Conservation (phyloP, 2,888 invertebrate genomes). For the Stramonita haemastoma region DNA sequence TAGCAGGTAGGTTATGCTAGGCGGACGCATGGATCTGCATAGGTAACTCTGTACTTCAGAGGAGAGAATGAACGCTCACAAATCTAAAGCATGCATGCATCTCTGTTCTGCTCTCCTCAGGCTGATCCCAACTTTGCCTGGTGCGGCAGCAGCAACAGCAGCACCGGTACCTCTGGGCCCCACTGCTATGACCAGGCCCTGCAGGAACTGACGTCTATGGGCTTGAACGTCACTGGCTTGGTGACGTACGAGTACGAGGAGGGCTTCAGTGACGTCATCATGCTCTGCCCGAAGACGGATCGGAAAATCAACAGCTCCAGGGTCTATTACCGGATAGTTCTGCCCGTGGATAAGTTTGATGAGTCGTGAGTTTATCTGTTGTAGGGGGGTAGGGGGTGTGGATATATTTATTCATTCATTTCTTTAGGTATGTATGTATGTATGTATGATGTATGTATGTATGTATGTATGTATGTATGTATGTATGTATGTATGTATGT, state of each 20-base stretch:
- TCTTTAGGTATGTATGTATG: not conserved
- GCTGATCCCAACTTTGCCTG: constrained; percentile 29
- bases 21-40: no score
- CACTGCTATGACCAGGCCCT: constrained; percentile 60
- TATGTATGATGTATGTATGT: not conserved
- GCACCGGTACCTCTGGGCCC: constrained; percentile 42
- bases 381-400: no score
- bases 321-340: constrained; percentile 62
- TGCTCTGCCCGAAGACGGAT: constrained; percentile 62
- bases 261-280: constrained; percentile 55
- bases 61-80: no score
- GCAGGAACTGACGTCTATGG: constrained; percentile 53
- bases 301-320: constrained; percentile 58
- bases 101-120: not conserved
- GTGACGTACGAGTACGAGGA: constrained; percentile 65
- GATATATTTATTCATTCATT: no score
- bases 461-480: not conserved
- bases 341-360: constrained; percentile 46
- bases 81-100: no score
- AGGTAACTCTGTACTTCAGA: no score
- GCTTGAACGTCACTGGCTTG: constrained; percentile 52
- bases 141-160: constrained; percentile 53
- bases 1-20: no score
- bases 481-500: not conserved
- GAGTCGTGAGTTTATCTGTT: not conserved